Conservation (phyloP, 2,888 invertebrate genomes). For the Coelinius sp. region DNA sequence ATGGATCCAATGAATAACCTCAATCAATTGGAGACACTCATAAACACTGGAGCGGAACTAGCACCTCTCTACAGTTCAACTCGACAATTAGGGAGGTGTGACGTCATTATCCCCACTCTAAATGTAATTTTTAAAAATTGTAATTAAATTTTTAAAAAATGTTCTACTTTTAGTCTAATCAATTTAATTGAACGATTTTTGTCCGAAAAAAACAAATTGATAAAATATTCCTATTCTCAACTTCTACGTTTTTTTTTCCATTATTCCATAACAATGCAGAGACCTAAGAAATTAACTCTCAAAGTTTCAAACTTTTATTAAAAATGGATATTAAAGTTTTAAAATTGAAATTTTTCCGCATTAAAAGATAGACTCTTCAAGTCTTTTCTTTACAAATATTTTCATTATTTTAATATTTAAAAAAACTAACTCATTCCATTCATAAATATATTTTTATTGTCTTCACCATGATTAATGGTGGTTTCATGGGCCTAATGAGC, state of each 20-base stretch:
- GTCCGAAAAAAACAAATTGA: too few relatives aligned
- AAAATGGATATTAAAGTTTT: background rate
- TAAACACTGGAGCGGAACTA: too few relatives aligned
- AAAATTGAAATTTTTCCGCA: background rate
- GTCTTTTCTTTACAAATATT: background rate
- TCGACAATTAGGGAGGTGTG: too few relatives aligned
- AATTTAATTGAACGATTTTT: too few relatives aligned
- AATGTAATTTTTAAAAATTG: too few relatives aligned
- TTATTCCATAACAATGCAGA: background rate
- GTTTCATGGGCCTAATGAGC: conserved; percentile 1
- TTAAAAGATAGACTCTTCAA: background rate
- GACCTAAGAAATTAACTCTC: background rate
- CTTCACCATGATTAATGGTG: conserved; percentile 1
- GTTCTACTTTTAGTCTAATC: too few relatives aligned
- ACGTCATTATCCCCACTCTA: too few relatives aligned
- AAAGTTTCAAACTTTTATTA: background rate
- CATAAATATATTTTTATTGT: background rate
- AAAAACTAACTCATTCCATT: background rate
- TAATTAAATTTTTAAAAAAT: too few relatives aligned
- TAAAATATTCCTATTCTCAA: background rate
- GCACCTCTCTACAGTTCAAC: too few relatives aligned
- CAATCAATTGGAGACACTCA: too few relatives aligned
- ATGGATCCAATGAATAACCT: too few relatives aligned
- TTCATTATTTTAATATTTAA: background rate
- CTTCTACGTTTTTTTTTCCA: background rate